These are phyloP conservation scores for Fulmarus glacialis DNA, from an alignment of 2,113 vertebrate genomes.

Conservation along the genomic window DNA sequence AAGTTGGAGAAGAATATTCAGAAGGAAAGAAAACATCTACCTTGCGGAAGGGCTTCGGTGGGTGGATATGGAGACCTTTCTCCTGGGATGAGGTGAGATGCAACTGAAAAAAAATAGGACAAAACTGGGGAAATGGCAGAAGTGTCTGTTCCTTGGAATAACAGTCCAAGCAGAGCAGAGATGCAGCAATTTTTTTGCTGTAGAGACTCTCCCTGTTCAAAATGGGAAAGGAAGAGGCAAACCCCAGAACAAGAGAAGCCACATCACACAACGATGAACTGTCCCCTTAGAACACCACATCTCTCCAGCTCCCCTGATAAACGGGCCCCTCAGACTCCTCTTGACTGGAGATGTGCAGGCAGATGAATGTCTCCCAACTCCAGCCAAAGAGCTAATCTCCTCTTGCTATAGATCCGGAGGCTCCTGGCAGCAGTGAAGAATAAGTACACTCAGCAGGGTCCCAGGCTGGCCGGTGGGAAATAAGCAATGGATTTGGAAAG, in stretches of 20 bases:
- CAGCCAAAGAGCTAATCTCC: slow-evolving; percentile 52
- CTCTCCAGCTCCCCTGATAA: not conserved
- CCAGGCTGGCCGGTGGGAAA: not conserved
- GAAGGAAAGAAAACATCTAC: not conserved
- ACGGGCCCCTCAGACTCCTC: not conserved
- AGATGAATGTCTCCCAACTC: slow-evolving; percentile 8
- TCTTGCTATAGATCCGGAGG: slow-evolving; percentile 42
- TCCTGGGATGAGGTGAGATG: not conserved
- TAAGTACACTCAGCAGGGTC: slow-evolving; percentile 53
- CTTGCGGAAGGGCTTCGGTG: not conserved
- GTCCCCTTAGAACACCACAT: not conserved
- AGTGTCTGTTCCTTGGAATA: not conserved
- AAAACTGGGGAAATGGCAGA: not conserved
- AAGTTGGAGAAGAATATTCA: not conserved
- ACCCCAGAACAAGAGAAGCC: not conserved
- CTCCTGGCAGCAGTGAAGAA: not conserved
- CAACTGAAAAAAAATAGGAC: not conserved
- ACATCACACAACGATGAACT: not conserved
- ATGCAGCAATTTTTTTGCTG: accelerated
- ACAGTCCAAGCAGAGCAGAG: not conserved
- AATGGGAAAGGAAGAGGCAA: not conserved
- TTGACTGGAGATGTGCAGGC: not conserved
- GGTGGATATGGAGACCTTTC: not conserved
- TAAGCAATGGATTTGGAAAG: not conserved
- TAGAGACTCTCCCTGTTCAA: not conserved